Evolutionary conservation across 1,140 invertebrate species (phyloP).

Genomic region (Adelges cooleyi): DNA sequence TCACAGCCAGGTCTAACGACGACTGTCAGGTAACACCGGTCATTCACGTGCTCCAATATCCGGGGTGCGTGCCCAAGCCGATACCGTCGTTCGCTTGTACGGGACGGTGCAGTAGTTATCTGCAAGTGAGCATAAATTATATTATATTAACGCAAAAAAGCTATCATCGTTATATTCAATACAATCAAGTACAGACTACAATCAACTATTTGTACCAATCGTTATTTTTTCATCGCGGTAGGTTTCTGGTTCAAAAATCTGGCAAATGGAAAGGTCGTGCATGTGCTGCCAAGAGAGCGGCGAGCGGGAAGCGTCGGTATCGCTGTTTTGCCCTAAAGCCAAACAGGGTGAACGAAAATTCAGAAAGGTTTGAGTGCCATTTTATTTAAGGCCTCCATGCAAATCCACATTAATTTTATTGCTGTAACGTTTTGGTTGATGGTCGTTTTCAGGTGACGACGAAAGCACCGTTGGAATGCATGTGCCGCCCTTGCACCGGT

Average conservation of each 20-base stretch:
- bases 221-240: slow-evolving; percentile 36
- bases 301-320: slow-evolving; percentile 76
- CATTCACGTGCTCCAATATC: slow-evolving; percentile 81
- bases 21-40: slow-evolving; percentile 85
- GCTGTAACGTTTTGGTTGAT: slow-evolving; percentile 41
- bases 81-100: slow-evolving; percentile 88
- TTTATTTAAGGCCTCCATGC: too few relatives aligned
- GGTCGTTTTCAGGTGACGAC: slow-evolving; percentile 55
- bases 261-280: slow-evolving; percentile 89
- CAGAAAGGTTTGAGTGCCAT: slow-evolving; percentile 52
- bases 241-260: slow-evolving; percentile 91
- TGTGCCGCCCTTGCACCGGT: slow-evolving; percentile 82
- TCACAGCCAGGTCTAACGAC: slow-evolving; percentile 40
- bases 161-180: too few relatives aligned
- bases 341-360: slow-evolving; percentile 73
- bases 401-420: too few relatives aligned
- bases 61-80: slow-evolving; percentile 81
- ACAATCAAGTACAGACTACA: too few relatives aligned
- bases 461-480: slow-evolving; percentile 81
- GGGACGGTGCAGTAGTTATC: slow-evolving; percentile 78
- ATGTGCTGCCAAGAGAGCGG: slow-evolving; percentile 92
- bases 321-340: slow-evolving; percentile 77
- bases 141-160: too few relatives aligned
- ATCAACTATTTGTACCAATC: too few relatives aligned
- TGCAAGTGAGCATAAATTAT: slow-evolving; percentile 59